phyloP scores from a whole-genome alignment of 1,140 invertebrate species.

The Macrotrachela quadricornifera region DNA sequence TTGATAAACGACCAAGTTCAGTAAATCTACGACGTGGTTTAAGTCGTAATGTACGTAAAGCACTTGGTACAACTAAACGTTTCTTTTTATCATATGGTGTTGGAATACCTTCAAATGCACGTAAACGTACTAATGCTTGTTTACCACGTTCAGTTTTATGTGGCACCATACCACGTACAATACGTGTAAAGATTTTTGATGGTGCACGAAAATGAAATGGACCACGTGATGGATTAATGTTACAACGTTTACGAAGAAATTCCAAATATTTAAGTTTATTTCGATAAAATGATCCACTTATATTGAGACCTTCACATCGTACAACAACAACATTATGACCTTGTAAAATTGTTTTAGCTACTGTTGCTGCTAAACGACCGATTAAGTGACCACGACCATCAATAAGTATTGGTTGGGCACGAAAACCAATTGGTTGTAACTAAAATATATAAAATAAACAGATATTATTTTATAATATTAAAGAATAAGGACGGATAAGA shows the following conservation, averaged over 20 bases:
- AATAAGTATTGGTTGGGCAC: conserved; percentile 63
- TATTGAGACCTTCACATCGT: conserved; percentile 84
- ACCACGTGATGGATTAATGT: conserved; percentile 88
- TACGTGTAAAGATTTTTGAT: conserved; percentile 82
- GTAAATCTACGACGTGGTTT: conserved; percentile 91
- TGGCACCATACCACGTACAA: conserved; percentile 91
- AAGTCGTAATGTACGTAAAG: conserved; percentile 73
- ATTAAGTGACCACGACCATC: conserved; percentile 91
- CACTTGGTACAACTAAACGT: conserved; percentile 76
- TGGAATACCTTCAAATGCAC: conserved; percentile 88
- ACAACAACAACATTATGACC: conserved; percentile 48
- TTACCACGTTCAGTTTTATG: conserved; percentile 88
- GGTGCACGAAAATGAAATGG: conserved; percentile 95
- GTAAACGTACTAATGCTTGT: conserved; percentile 63
- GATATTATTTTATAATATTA: too few species aligned
- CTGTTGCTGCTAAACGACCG: conserved; percentile 72
- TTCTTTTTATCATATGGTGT: conserved; percentile 81
- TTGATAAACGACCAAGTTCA: conserved; percentile 71
- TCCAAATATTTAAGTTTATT: conserved; percentile 75
- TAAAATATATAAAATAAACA: background rate
- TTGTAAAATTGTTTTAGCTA: conserved; percentile 74
- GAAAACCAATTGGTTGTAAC: background rate
- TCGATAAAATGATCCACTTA: conserved; percentile 94
- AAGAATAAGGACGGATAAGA: too few species aligned
- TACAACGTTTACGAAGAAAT: conserved; percentile 85